phyloP scores from a whole-genome alignment of 1,140 invertebrate genomes.

The Saccostrea glomerata region DNA sequence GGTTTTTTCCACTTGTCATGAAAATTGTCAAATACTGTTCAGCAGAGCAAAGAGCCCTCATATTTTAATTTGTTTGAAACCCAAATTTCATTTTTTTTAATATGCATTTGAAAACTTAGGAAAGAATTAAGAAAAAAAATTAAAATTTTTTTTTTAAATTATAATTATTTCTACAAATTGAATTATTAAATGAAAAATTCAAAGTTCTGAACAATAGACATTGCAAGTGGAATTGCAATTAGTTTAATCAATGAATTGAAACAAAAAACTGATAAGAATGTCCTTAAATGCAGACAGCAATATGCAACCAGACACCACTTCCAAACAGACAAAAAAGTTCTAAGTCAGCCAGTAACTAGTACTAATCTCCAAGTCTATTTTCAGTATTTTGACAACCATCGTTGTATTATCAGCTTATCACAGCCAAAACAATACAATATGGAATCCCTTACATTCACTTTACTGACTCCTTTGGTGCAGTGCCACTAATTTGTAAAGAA shows the following conservation, averaged over 20 bases:
- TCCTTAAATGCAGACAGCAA: conserved; percentile 33
- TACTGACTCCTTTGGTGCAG: conserved; percentile 20
- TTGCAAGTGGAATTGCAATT: neutral
- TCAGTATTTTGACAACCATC: conserved; percentile 12
- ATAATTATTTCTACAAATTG: no score
- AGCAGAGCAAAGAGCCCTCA: neutral
- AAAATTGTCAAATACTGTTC: conserved; percentile 17
- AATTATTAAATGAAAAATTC: neutral
- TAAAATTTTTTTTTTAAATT: neutral
- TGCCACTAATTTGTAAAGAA: conserved; percentile 32
- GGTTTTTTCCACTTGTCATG: neutral
- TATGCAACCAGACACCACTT: conserved; percentile 32
- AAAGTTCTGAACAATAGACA: neutral
- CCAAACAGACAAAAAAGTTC: neutral
- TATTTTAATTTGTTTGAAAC: neutral
- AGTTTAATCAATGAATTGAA: neutral
- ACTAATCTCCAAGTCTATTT: neutral
- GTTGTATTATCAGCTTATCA: conserved; percentile 19
- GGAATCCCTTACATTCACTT: conserved; percentile 4
- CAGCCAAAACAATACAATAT: conserved; percentile 31
- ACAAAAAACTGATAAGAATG: conserved; percentile 31
- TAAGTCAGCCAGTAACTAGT: neutral
- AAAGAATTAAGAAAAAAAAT: no score
- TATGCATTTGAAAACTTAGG: neutral
- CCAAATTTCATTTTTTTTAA: neutral